Evolutionary conservation across 1,140 invertebrate species (phyloP).

Genomic region (Tetramorium alpestre): DNA sequence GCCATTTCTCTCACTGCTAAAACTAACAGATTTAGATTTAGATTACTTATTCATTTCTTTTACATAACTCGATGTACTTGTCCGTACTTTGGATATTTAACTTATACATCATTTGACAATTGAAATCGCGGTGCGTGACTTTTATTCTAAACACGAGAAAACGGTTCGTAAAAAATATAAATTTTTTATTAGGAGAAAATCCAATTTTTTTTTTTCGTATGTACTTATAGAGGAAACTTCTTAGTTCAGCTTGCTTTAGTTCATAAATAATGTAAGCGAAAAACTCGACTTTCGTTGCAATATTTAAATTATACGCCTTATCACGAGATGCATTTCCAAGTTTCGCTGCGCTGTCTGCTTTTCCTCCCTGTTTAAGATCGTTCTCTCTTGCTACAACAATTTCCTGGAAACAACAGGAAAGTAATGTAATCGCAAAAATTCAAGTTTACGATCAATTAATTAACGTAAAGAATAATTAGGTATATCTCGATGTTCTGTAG

Average conservation of each 20-base stretch:
- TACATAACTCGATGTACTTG: neutral
- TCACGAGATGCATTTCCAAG: constrained; percentile 50
- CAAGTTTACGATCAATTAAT: neutral
- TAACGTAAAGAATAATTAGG: neutral
- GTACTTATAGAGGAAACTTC: constrained; percentile 30
- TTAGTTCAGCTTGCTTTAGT: constrained; percentile 29
- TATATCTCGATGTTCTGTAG: no score
- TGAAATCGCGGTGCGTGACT: no score
- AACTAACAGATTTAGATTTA: constrained; percentile 24
- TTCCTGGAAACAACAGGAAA: neutral
- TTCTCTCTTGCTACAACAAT: neutral
- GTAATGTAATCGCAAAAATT: neutral
- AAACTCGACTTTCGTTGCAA: constrained; percentile 47
- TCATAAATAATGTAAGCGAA: constrained; percentile 50
- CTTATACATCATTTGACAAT: neutral
- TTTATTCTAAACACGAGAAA: neutral
- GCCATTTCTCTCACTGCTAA: neutral
- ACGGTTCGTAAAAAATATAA: constrained; percentile 1
- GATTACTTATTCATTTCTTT: constrained; percentile 14
- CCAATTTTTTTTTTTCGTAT: constrained; percentile 7
- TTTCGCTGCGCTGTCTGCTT: constrained; percentile 22
- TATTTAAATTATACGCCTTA: constrained; percentile 50
- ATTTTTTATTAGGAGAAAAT: constrained; percentile 12
- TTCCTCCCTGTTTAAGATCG: neutral
- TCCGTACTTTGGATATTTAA: neutral